phyloP scores from a whole-genome alignment of 2,888 invertebrate species.

The Papilio protenor region DNA sequence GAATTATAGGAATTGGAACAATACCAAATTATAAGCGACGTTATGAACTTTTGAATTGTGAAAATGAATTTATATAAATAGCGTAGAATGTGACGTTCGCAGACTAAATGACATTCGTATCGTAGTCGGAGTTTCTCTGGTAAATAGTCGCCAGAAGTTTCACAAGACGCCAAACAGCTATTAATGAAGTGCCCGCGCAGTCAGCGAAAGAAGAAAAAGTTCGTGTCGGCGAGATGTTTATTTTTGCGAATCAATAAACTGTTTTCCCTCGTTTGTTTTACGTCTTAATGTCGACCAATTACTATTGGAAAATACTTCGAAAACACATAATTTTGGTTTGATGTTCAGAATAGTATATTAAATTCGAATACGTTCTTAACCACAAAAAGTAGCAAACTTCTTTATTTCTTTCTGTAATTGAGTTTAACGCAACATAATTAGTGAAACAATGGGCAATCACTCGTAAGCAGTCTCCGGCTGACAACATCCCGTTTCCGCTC shows the following conservation, averaged over 20 bases:
- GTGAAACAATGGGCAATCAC: slow-evolving; percentile 4
- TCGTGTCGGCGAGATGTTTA: slow-evolving; percentile 15
- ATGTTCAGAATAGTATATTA: background rate
- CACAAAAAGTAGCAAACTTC: background rate
- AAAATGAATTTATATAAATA: slow-evolving; percentile 28
- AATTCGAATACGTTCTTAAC: background rate
- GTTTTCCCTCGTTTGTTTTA: background rate
- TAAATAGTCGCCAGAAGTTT: slow-evolving; percentile 27
- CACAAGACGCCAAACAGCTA: slow-evolving; percentile 13
- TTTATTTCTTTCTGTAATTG: background rate
- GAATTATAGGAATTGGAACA: slow-evolving; percentile 18
- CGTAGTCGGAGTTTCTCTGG: background rate
- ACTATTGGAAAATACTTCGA: background rate
- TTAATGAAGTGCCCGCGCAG: slow-evolving; percentile 25
- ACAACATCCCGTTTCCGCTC: slow-evolving; percentile 34
- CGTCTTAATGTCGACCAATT: background rate
- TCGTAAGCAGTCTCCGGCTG: slow-evolving; percentile 17
- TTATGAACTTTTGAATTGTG: slow-evolving; percentile 20
- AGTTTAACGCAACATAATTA: background rate
- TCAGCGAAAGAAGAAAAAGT: slow-evolving; percentile 25
- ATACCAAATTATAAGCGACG: slow-evolving; percentile 29
- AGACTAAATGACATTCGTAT: slow-evolving; percentile 8
- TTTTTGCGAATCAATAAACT: slow-evolving; percentile 5
- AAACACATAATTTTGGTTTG: background rate
- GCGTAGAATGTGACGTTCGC: slow-evolving; percentile 1